Evolutionary conservation across 2,113 vertebrate genomes (phyloP).

Genomic region (Acinonyx jubatus): DNA sequence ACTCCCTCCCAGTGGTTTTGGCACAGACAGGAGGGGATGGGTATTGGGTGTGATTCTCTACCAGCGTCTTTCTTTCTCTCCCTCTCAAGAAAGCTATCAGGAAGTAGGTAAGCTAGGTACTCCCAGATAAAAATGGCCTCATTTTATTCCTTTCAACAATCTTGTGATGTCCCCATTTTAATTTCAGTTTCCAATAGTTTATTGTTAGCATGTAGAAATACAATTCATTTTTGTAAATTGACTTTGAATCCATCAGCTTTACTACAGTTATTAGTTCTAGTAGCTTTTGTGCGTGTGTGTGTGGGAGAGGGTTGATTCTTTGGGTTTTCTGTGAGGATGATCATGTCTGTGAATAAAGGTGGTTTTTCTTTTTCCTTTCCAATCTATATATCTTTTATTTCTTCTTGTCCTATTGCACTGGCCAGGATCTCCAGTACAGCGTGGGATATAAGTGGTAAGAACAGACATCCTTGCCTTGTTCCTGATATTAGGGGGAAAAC

Average conservation of each 20-base stretch:
- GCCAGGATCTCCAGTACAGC: neutral
- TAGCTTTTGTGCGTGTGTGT: neutral
- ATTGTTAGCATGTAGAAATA: neutral
- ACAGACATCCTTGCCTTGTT: neutral
- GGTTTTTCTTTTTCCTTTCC: neutral
- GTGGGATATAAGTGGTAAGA: neutral
- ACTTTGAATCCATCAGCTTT: neutral
- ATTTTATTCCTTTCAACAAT: neutral
- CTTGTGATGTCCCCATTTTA: neutral
- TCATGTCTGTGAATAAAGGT: neutral
- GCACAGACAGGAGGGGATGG: neutral
- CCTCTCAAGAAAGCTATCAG: neutral
- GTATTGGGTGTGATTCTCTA: neutral
- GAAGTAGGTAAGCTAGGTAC: neutral
- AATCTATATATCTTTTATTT: neutral
- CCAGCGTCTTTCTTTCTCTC: neutral
- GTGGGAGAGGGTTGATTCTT: neutral
- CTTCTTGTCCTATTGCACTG: slow-evolving; percentile 15
- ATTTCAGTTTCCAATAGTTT: slow-evolving; percentile 34
- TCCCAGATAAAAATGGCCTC: neutral
- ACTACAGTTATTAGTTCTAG: neutral
- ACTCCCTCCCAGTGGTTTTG: neutral
- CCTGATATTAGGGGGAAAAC: neutral
- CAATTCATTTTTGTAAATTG: slow-evolving; percentile 23
- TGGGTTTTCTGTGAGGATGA: slow-evolving; percentile 25